A percentile compares a stretch with the other conserved stretches of the same genome.
Conservation (phyloP, 2,888 invertebrate genomes). For the Cosmorhoe ocellata region DNA sequence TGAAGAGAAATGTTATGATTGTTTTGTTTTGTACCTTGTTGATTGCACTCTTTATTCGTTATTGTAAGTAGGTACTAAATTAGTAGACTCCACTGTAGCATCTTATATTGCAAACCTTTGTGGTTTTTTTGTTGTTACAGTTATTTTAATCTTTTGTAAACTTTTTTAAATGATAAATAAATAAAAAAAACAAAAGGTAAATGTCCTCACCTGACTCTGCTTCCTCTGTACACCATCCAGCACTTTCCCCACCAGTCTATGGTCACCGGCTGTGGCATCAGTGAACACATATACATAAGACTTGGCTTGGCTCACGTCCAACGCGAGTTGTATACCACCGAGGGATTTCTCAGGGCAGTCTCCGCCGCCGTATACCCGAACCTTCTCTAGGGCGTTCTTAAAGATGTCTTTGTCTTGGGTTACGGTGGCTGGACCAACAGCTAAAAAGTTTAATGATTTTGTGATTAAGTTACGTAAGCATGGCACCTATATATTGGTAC, state of each 20-base stretch:
- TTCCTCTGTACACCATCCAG: conserved; percentile 87
- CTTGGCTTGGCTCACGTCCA: conserved; percentile 84
- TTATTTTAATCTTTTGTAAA: too few relatives aligned
- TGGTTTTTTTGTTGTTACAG: too few relatives aligned
- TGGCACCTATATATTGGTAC: too few relatives aligned
- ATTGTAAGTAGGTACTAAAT: too few relatives aligned
- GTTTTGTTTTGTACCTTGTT: too few relatives aligned
- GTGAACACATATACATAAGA: conserved; percentile 90
- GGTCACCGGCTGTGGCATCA: conserved; percentile 88
- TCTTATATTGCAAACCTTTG: too few relatives aligned
- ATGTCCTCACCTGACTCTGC: conserved; percentile 84
- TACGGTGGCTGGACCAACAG: conserved; percentile 84
- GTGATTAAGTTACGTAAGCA: too few relatives aligned
- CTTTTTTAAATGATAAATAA: too few relatives aligned
- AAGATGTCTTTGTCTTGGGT: conserved; percentile 85
- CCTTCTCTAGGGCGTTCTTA: conserved; percentile 77
- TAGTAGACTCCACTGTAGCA: too few relatives aligned
- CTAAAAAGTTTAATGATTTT: conserved; percentile 51
- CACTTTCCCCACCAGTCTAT: conserved; percentile 82
- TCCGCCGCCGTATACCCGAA: conserved; percentile 86
- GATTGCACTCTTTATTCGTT: too few relatives aligned
- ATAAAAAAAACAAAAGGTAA: too few relatives aligned
- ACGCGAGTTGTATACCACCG: conserved; percentile 85
- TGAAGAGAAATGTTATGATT: too few relatives aligned
- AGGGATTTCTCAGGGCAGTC: conserved; percentile 89